Evolutionary conservation across 53 echinoderm and acorn worm species (phyloP).

Genomic region (Apostichopus leukothele): DNA sequence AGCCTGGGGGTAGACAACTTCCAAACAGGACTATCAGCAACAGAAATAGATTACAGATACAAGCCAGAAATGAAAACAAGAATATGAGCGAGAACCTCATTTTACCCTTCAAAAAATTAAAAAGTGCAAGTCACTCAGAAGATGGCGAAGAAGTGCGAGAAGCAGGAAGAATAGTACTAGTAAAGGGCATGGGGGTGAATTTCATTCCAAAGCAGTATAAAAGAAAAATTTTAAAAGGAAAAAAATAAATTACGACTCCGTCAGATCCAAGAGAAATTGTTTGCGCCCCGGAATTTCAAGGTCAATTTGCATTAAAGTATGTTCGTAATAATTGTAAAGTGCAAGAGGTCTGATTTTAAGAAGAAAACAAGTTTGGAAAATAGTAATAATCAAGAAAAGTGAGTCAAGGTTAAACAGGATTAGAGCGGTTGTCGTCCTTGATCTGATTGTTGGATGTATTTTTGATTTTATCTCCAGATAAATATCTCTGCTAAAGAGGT

Average conservation of each 20-base stretch:
- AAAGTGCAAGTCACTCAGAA: neutral
- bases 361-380: neutral
- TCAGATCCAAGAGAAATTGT: neutral
- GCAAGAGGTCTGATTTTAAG: neutral
- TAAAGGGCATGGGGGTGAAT: neutral
- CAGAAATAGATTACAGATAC: conserved; percentile 15
- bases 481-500: too few relatives aligned
- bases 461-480: too few relatives aligned
- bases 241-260: neutral
- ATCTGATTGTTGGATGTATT: too few relatives aligned
- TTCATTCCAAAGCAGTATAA: neutral
- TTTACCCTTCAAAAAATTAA: neutral
- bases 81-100: conserved; percentile 7
- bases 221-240: neutral
- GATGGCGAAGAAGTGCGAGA: too few relatives aligned
- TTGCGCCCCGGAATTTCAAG: conserved; percentile 6
- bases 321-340: neutral
- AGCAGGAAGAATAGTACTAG: neutral
- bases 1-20: conserved; percentile 10
- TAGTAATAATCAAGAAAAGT: neutral
- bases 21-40: conserved; percentile 2
- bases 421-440: neutral
- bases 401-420: conserved; percentile 6
- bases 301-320: conserved; percentile 16
- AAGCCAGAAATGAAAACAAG: neutral